Conservation (phyloP, 2,113 vertebrate genomes). For the Microtus ochrogaster region DNA sequence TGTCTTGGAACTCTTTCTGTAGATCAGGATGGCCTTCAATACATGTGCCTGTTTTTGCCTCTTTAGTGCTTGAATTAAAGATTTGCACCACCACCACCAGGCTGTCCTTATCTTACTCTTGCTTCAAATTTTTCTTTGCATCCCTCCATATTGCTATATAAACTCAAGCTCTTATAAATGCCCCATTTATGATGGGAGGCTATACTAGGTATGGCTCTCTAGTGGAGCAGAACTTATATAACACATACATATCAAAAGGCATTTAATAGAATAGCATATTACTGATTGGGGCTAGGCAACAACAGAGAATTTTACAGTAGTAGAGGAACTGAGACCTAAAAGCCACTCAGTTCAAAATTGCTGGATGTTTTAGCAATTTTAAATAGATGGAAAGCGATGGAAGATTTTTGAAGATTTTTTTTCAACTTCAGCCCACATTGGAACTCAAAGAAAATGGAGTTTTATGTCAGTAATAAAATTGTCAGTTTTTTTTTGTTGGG, state of each 20-base stretch:
- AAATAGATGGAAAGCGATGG: neutral
- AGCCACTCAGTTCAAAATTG: too few species aligned
- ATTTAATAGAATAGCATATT: neutral
- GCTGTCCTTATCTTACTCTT: neutral
- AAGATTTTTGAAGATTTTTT: neutral
- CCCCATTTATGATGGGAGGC: accelerated
- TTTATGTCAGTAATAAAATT: neutral
- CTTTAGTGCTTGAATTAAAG: too few species aligned
- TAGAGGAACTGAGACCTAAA: neutral
- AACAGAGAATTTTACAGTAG: neutral
- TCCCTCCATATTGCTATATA: neutral
- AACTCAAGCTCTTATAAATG: neutral
- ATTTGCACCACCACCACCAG: neutral
- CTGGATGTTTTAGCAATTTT: neutral
- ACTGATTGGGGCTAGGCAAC: neutral
- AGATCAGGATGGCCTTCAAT: neutral
- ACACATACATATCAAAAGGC: neutral
- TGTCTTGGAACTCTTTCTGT: neutral
- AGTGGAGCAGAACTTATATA: neutral
- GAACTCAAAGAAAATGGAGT: neutral
- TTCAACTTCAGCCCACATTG: neutral
- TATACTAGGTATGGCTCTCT: neutral
- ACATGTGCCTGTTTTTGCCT: neutral
- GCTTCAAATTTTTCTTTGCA: neutral
- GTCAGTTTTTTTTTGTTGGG: neutral